Evolutionary conservation across 2,113 vertebrate species (phyloP), one percentile per base, ranked within the genome.

Genomic region (Urocynchramus pylzowi): DNA sequence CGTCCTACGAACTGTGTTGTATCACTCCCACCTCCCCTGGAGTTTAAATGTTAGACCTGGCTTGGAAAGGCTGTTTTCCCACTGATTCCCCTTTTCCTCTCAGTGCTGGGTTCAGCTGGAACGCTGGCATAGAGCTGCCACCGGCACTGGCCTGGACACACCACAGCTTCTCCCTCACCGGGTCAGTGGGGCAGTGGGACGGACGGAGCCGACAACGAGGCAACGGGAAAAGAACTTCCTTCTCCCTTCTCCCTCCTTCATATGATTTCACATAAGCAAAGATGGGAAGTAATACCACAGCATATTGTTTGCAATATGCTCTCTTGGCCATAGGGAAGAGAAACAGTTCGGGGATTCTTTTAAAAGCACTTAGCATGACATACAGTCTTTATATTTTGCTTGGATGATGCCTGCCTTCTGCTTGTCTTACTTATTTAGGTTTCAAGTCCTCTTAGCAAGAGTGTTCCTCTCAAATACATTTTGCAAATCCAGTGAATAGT

Each of bases 281-380:
- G 84, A 94, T 63, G 89, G 95, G 89, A 96, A 87, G 74, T 85
- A 85, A 93, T 91, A 73, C 57, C 30, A 57, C 54, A 90, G 84
- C 95, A 94, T 95, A 93, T 93, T 97, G 94, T 93, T 94, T 83
- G 89, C 95, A 96, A 96, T 96, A 95, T 95, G 93, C 79, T 94
- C 87, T 87, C 93, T 95, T 96, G 90, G 95, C 92, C 95, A 96
- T 54, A 91, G 85, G 93, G 93, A 95, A 95, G 80, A 70, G 84
- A 87, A 93, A 74, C 90, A 80, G 91, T 96, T 91, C 13, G 13
- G 31, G 30, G 41, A 94, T 94, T 95, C 84, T 95, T 97, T 94
- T 96, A 94, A 87, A 96, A 95, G 95, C 92, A 90, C 85, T 93
- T 84, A 93, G 54, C 39, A 91, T 86, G 91, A 96, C 84, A 84